Evolutionary conservation across 2,113 vertebrate genomes (phyloP), one percentile per base, ranked within the genome.

Genomic region (Myotis brandtii): DNA sequence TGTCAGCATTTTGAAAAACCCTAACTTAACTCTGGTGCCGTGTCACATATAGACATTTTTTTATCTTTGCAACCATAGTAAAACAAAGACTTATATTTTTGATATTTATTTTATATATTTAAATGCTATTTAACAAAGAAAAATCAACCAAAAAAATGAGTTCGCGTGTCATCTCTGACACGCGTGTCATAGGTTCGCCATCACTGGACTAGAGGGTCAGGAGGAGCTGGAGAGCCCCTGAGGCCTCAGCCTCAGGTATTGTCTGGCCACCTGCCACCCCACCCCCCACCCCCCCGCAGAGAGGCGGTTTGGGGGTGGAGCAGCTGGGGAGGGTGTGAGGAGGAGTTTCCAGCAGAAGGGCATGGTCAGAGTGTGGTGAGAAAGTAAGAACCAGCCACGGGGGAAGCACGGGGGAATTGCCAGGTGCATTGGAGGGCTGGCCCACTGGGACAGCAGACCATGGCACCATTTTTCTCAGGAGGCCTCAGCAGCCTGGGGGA

Each of bases 401-500:
- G 32, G 67, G 83, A 50, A 77, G n/a, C 40, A 25, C 20, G 16
- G 32, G 52, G 70, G 27, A 34, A 8, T 21, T n/a, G 23, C 79
- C 13, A 0, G 37, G n/a, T 6, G 34, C 0, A 2, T 1, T 3
- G 48, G 67, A 13, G 25, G 34, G 8, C 69, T 3, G 52, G 69
- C 23, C 20, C 0, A 0, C 0, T 12, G 32, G 40, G 32, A n/a
- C 72, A 5, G 6, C 4, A 82, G n/a, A 25, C 9, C 5, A 0
- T 21, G 27, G 25, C 2, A 17, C 21, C 13, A 3, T 23, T 54
- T 88, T 86, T 59, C 67, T 59, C 9, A 4, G 56, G 69, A 81
- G 59, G 20, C 20, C 40, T 88, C 52, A 64, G 75, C 81, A 73
- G 48, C 64, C 87, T 66, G 34, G 48, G 54, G 64, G 50, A 34